Conservation (phyloP, 2,888 invertebrate species). For the Petrolisthes cinctipes region DNA sequence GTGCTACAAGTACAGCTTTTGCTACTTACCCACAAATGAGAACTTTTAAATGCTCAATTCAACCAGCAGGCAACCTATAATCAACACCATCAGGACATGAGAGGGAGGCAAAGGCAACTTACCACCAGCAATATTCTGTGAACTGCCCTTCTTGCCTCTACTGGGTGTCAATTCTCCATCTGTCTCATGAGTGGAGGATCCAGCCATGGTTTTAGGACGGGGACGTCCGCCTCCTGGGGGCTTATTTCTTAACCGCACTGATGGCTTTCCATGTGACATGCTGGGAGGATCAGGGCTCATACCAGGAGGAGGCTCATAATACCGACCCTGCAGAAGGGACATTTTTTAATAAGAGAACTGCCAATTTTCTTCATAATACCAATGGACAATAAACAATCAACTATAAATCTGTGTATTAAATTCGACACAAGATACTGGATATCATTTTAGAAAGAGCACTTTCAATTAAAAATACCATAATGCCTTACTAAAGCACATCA, state of each 20-base stretch:
- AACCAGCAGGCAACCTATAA: background rate
- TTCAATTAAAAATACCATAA: no score
- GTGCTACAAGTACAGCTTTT: conserved; percentile 25
- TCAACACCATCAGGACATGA: background rate
- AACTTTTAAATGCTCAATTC: background rate
- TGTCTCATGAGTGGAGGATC: conserved; percentile 69
- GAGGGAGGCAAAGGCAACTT: background rate
- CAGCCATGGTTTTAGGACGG: conserved; percentile 76
- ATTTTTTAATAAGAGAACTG: background rate
- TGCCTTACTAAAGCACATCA: no score
- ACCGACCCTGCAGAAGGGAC: conserved; percentile 52
- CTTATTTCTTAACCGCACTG: conserved; percentile 71
- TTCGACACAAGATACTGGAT: background rate
- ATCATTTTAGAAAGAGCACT: no score
- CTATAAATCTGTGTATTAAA: background rate
- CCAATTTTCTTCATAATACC: no score
- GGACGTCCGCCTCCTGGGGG: conserved; percentile 69
- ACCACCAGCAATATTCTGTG: conserved; percentile 61
- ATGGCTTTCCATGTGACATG: conserved; percentile 48
- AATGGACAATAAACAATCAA: no score
- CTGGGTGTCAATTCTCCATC: conserved; percentile 76
- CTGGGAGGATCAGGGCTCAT: conserved; percentile 52
- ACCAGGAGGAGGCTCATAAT: conserved; percentile 63
- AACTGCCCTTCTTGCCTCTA: conserved; percentile 61
- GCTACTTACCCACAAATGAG: background rate